phyloP scores from a whole-genome alignment of 2,888 invertebrate genomes.

The Calameuta filiformis region DNA sequence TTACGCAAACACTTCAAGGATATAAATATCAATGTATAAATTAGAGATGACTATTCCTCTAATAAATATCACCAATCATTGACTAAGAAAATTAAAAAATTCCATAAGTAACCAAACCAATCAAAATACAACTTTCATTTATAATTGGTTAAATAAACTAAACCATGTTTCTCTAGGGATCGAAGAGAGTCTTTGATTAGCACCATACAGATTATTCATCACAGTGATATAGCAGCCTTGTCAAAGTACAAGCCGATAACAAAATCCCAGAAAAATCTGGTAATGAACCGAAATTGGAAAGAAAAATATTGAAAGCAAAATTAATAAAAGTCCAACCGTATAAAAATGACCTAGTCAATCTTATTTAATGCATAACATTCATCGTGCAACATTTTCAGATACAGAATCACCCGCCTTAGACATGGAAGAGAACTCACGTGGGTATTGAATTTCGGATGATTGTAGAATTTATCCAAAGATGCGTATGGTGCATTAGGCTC shows the following conservation, averaged over 20 bases:
- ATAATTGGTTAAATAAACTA: neutral
- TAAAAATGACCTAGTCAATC: neutral
- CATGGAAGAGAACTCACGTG: constrained; percentile 73
- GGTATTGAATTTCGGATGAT: constrained; percentile 82
- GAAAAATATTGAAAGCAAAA: neutral
- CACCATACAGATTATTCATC: no score
- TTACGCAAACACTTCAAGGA: neutral
- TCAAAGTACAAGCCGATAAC: neutral
- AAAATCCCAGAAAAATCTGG: neutral
- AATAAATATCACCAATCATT: neutral
- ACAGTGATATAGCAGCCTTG: no score
- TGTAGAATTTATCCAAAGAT: constrained; percentile 84
- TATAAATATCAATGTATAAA: neutral
- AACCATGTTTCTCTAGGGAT: neutral
- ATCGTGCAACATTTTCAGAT: neutral
- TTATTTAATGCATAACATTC: neutral
- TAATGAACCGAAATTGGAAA: neutral
- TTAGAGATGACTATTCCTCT: neutral
- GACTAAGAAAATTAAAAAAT: neutral
- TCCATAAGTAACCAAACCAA: neutral
- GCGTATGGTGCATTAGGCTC: constrained; percentile 68
- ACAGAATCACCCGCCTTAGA: neutral
- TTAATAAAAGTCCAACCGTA: neutral
- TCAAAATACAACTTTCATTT: neutral
- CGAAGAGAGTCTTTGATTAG: no score